phyloP scores from a whole-genome alignment of 2,113 vertebrate genomes.

The Cyprinodon brontotheroides region DNA sequence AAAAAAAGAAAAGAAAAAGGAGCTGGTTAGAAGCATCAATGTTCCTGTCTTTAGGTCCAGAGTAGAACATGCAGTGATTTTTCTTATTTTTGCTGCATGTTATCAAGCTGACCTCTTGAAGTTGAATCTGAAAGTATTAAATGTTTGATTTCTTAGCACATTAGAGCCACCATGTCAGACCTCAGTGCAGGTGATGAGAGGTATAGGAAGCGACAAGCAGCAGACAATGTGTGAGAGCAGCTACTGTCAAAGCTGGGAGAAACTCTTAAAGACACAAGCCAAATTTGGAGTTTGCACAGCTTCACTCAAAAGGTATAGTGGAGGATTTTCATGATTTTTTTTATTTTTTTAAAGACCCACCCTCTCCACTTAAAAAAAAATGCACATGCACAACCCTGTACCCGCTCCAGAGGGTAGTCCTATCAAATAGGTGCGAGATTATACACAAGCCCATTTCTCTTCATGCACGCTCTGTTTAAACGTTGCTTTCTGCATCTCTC shows the following conservation, averaged over 20 bases:
- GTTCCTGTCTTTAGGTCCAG: not conserved
- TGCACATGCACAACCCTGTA: too few species aligned
- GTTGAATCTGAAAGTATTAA: constrained; percentile 39
- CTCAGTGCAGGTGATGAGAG: constrained; percentile 39
- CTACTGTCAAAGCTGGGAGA: not conserved
- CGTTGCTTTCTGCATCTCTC: too few species aligned
- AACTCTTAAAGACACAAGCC: not conserved
- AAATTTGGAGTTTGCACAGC: too few species aligned
- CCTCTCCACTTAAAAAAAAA: too few species aligned
- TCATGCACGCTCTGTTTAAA: too few species aligned
- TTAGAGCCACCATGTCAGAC: constrained; percentile 35
- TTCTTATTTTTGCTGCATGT: constrained; percentile 11
- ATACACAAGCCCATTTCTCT: too few species aligned
- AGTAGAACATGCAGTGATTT: not conserved
- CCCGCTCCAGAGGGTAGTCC: too few species aligned
- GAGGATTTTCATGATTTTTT: too few species aligned
- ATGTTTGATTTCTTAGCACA: constrained; percentile 55
- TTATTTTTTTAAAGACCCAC: too few species aligned
- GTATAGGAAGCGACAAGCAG: constrained; percentile 38
- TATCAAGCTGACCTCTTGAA: constrained; percentile 22
- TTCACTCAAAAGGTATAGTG: too few species aligned
- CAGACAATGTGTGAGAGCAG: not conserved
- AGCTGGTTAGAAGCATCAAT: not conserved
- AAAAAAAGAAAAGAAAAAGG: not conserved
- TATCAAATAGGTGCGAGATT: too few species aligned